Evolutionary conservation across 2,888 invertebrate genomes (phyloP), one percentile per base, ranked within the genome.

Genomic region (Sympetrum striolatum): DNA sequence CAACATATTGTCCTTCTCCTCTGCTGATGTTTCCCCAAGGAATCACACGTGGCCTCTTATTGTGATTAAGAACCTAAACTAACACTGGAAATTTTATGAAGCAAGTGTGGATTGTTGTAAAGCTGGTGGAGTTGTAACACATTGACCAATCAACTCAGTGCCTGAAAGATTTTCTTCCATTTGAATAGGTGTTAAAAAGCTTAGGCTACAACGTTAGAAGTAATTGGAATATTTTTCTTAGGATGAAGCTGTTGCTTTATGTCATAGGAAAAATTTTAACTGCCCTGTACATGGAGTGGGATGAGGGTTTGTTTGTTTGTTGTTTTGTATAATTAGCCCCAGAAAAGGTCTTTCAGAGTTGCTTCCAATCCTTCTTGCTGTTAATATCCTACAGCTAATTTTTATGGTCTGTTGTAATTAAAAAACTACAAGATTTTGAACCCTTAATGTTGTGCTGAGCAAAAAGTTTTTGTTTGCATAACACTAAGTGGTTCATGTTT

Each of bases 121-220:
- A 58, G 60, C 86, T 86, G 60, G 35, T 86, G 60, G 58, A 86
- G 86, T 53, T 37, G 58, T 86, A 86, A 60, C 22, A 86, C 25
- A 86, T 86, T 86, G 86, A 86, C 86, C 86, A 86, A 86, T 86
- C 60, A 86, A 86, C 86, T 86, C 86, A 86, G 86, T 86, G 86
- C 86, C 86, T 86, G 86, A 86, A 86, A 86, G 35, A 60, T 86
- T 86, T 37, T 86, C 86, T 86, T 86, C 86, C 86, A 86, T 86
- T 86, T 86, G 37, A 86, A 37, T 86, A 86, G 37, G 39, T 86
- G 37, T 86, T 60, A 10, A 60, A 82, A 58, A 64, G 60, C 64
- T 37, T 22, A 37, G 22, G 37, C 31, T 60, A 22, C 37, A 35
- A 35, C 58, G 18, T 25, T 44, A 58, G 58, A 86, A 31, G 60